Evolutionary conservation across 2,113 vertebrate genomes (phyloP).

Genomic region (Pycnonotus jocosus): DNA sequence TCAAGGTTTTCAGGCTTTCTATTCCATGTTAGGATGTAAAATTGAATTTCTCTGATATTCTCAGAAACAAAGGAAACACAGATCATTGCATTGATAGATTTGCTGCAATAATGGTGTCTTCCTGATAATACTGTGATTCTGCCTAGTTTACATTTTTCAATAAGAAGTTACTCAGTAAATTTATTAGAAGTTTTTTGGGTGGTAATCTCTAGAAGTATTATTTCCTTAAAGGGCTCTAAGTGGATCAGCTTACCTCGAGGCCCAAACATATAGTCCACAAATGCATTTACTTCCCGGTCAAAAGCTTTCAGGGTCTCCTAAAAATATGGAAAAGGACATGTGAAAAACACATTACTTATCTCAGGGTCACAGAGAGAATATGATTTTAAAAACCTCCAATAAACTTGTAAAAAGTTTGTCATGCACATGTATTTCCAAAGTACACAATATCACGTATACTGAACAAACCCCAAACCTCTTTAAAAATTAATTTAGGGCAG

Average conservation of each 20-base stretch:
- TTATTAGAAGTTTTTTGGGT: background rate
- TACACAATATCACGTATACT: fast-evolving
- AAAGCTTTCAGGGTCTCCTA: constrained; percentile 78
- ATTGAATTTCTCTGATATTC: background rate
- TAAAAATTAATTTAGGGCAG: background rate
- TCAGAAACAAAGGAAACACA: background rate
- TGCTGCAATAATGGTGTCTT: background rate
- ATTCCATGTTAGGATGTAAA: background rate
- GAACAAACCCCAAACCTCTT: background rate
- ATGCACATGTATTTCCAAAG: background rate
- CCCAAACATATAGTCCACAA: constrained; percentile 83
- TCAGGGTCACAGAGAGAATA: background rate
- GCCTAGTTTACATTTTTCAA: background rate
- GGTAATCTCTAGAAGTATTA: background rate
- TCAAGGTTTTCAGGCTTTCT: background rate
- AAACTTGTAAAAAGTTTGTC: background rate
- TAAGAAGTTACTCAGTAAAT: background rate
- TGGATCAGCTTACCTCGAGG: constrained; percentile 72
- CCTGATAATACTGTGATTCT: background rate
- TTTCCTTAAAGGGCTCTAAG: background rate
- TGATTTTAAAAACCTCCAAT: fast-evolving
- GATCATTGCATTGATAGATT: background rate
- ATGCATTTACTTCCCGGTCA: constrained; percentile 73
- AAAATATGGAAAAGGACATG: background rate
- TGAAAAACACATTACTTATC: background rate